Percentiles rank a stretch among this genome's conserved stretches.
Evolutionary conservation across 2,113 vertebrate genomes (phyloP).

Genomic region (Ellobius talpinus): DNA sequence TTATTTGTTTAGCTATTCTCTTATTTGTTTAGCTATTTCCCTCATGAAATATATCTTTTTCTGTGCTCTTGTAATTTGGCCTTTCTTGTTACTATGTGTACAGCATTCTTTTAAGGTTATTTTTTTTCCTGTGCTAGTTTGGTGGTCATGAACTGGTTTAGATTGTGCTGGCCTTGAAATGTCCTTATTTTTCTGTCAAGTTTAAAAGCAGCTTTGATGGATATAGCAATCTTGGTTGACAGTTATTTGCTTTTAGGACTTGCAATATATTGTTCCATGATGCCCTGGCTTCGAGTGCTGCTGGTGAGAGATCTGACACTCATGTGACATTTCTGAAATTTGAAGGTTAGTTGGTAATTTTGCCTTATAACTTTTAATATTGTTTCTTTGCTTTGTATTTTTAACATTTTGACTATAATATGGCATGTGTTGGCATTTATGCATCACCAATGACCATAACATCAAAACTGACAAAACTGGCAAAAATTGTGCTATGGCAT

Average conservation of each 20-base stretch:
- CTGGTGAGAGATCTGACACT: not conserved
- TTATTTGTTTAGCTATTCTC: too few species aligned
- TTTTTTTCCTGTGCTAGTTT: not conserved
- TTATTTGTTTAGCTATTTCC: too few species aligned
- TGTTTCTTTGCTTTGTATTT: not conserved
- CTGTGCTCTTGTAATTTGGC: not conserved
- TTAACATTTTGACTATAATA: not conserved
- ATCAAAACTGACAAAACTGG: not conserved
- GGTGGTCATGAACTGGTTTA: conserved; percentile 6
- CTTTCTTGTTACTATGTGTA: not conserved
- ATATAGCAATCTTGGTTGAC: not conserved
- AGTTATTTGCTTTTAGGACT: not conserved
- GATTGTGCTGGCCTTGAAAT: conserved; percentile 4
- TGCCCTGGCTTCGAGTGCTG: not conserved
- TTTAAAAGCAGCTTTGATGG: not conserved
- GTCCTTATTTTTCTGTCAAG: not conserved
- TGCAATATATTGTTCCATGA: not conserved
- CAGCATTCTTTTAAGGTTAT: not conserved
- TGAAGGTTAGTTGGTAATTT: not conserved
- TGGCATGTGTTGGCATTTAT: not conserved
- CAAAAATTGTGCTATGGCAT: not conserved
- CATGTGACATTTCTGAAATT: not conserved
- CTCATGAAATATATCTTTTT: not conserved
- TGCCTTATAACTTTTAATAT: not conserved
- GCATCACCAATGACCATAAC: not conserved